Conservation (phyloP, 2,113 vertebrate species). For the Ifrita kowaldi region DNA sequence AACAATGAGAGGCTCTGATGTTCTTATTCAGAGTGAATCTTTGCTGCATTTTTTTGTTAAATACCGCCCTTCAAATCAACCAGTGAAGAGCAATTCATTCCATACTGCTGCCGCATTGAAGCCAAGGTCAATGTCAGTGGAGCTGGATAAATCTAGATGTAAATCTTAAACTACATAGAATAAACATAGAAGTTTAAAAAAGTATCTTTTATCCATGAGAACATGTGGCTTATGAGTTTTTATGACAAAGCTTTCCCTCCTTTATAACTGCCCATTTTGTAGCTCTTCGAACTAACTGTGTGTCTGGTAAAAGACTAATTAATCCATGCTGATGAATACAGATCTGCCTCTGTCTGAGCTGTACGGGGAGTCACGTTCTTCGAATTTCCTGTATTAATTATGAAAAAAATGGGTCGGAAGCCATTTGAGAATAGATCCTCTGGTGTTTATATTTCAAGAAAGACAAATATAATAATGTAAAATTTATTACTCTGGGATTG, state of each 20-base stretch:
- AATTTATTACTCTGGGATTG: slow-evolving; percentile 46
- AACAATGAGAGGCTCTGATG: neutral
- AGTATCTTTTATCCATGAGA: neutral
- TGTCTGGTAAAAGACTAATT: slow-evolving; percentile 37
- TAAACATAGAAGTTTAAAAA: neutral
- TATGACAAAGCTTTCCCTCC: neutral
- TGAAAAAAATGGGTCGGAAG: slow-evolving; percentile 46
- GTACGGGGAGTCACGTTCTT: slow-evolving; percentile 24
- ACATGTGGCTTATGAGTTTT: neutral
- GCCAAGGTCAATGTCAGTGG: neutral
- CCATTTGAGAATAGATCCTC: slow-evolving; percentile 51
- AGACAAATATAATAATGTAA: slow-evolving; percentile 65
- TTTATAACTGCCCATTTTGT: neutral
- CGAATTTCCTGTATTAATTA: slow-evolving; percentile 63
- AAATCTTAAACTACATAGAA: neutral
- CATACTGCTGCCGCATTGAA: neutral
- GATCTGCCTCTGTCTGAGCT: slow-evolving; percentile 21
- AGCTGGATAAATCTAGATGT: neutral
- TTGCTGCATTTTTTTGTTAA: neutral
- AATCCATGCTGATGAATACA: slow-evolving; percentile 43
- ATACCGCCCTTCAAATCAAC: neutral
- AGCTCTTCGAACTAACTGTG: neutral
- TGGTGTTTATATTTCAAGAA: slow-evolving; percentile 56
- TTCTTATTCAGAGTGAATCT: neutral
- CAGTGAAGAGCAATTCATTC: neutral